phyloP scores from a whole-genome alignment of 92 coral and sea anemone species.

The Epizoanthus fatuus region DNA sequence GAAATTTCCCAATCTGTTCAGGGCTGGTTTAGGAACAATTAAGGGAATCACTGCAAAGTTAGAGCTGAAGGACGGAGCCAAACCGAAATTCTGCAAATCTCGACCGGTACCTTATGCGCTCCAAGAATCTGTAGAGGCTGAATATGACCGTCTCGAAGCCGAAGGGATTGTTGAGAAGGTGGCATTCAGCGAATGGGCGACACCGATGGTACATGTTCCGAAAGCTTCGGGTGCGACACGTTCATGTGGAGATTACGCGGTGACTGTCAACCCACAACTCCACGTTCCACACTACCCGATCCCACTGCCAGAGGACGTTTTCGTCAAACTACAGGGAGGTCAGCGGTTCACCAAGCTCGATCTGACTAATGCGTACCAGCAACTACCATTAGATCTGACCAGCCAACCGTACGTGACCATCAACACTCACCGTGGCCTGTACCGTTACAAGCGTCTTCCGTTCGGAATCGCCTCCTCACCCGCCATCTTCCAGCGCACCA shows the following conservation, averaged over 20 bases:
- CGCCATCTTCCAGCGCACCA: conserved; percentile 50
- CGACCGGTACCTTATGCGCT: conserved; percentile 73
- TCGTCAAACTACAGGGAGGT: conserved; percentile 57
- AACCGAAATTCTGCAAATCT: conserved; percentile 68
- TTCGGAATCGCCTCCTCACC: conserved; percentile 78
- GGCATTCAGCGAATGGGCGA: conserved; percentile 33
- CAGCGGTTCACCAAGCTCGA: conserved; percentile 68
- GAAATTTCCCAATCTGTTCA: conserved; percentile 33
- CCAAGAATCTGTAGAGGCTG: conserved; percentile 57
- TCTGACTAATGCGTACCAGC: conserved; percentile 74
- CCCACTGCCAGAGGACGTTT: conserved; percentile 75
- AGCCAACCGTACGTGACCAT: conserved; percentile 67
- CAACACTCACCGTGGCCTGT: conserved; percentile 67
- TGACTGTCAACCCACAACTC: conserved; percentile 46
- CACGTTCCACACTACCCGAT: conserved; percentile 44
- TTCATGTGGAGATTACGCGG: conserved; percentile 66
- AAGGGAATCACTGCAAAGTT: conserved; percentile 67
- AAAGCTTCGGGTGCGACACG: conserved; percentile 16
- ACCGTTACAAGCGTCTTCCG: conserved; percentile 53
- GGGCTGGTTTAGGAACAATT: conserved; percentile 59
- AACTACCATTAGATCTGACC: conserved; percentile 62
- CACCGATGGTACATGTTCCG: not conserved
- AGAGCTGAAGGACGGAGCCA: conserved; percentile 49
- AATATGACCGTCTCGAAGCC: conserved; percentile 65
- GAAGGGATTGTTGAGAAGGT: conserved; percentile 67